A percentile compares a stretch with the other conserved stretches of the same genome.
Evolutionary conservation across 2,113 vertebrate genomes (phyloP).

Genomic region (Gymnocephalus cernua): DNA sequence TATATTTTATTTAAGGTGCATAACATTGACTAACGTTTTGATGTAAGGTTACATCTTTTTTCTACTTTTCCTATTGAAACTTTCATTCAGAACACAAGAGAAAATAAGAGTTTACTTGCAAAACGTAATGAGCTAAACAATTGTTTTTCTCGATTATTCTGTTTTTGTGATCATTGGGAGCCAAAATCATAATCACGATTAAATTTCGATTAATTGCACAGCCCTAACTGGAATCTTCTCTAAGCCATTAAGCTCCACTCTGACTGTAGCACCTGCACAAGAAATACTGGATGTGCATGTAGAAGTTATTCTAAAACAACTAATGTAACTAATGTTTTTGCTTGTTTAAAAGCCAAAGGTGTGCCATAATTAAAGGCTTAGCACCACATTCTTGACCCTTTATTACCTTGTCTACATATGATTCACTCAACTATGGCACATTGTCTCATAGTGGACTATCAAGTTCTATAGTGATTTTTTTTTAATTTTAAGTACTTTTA

Average conservation of each 20-base stretch:
- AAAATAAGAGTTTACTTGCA: too few species aligned
- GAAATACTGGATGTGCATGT: conserved; percentile 11
- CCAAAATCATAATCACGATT: too few species aligned
- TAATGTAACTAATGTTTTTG: not conserved
- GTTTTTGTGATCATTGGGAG: too few species aligned
- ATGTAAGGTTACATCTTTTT: too few species aligned
- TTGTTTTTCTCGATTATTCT: too few species aligned
- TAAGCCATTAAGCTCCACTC: not conserved
- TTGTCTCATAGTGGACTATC: not conserved
- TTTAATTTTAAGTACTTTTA: not conserved
- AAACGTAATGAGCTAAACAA: too few species aligned
- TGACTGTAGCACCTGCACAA: not conserved
- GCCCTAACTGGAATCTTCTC: not conserved
- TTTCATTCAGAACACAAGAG: too few species aligned
- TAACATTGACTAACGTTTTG: too few species aligned
- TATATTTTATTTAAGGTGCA: too few species aligned
- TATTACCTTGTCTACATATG: not conserved
- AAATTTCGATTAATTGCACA: too few species aligned
- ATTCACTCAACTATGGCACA: not conserved
- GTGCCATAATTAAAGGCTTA: conserved; percentile 1
- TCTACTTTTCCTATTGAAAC: too few species aligned
- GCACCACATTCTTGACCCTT: too few species aligned
- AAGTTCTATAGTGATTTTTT: not conserved
- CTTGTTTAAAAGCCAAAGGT: not conserved
- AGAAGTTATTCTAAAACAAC: not conserved